These are phyloP conservation scores for Drosophila picticornis DNA, from an alignment of 2,888 invertebrate genomes.

Conservation along the genomic window DNA sequence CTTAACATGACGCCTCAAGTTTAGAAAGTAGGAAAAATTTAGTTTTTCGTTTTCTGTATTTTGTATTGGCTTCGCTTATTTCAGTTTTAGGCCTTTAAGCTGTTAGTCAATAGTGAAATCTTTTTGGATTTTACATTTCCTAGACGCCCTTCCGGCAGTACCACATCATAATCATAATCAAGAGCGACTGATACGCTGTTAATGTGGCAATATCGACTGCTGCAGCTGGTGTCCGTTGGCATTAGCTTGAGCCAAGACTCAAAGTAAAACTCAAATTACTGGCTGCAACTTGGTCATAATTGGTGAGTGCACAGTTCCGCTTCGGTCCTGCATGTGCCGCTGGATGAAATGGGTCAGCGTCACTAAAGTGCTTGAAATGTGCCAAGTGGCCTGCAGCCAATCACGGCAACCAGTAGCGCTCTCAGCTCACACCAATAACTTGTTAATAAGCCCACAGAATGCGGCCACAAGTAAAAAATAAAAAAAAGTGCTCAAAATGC, in stretches of 20 bases:
- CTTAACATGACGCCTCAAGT: slow-evolving; percentile 16
- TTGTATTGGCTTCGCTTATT: slow-evolving; percentile 13
- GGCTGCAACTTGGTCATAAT: slow-evolving; percentile 3
- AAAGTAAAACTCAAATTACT: not conserved
- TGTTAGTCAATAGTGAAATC: slow-evolving; percentile 38
- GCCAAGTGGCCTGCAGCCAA: slow-evolving; percentile 72
- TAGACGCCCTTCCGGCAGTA: slow-evolving; percentile 54
- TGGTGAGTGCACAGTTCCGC: slow-evolving; percentile 32
- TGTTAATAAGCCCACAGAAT: slow-evolving; percentile 69
- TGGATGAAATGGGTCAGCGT: slow-evolving; percentile 77
- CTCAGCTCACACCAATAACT: slow-evolving; percentile 50
- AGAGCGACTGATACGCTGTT: slow-evolving; percentile 24
- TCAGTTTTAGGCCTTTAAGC: slow-evolving; percentile 32
- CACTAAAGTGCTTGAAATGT: slow-evolving; percentile 67
- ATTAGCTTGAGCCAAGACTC: slow-evolving; percentile 24
- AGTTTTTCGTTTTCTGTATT: not conserved
- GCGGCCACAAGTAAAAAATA: slow-evolving; percentile 51
- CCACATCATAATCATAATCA: slow-evolving; percentile 40
- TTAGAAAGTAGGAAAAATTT: slow-evolving; percentile 47
- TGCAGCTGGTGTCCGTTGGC: slow-evolving; percentile 29
- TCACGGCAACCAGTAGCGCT: slow-evolving; percentile 57
- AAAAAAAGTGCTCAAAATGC: slow-evolving; percentile 29
- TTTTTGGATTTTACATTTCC: slow-evolving; percentile 27
- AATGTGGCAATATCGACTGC: slow-evolving; percentile 58
- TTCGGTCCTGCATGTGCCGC: slow-evolving; percentile 27